Evolutionary conservation across 2,113 vertebrate species (phyloP).

Genomic region (Sturnira hondurensis): DNA sequence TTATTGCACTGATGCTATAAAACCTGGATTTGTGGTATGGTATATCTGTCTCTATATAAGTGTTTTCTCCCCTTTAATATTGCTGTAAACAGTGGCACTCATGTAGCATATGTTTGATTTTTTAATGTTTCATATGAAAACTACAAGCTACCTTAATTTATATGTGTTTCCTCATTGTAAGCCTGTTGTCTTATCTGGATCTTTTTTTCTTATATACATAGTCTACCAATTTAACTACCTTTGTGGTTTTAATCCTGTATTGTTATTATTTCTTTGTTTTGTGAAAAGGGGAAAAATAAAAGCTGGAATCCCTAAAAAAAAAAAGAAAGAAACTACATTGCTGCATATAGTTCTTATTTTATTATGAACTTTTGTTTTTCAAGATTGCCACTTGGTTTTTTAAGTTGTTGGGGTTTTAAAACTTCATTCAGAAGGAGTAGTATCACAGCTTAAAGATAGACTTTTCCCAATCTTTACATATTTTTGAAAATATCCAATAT

Average conservation of each 20-base stretch:
- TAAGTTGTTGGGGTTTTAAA: conserved; percentile 3
- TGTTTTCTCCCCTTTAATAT: conserved; percentile 45
- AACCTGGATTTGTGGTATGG: conserved; percentile 53
- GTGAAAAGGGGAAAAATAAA: conserved; percentile 73
- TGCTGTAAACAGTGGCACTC: conserved; percentile 69
- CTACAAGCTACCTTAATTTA: conserved; percentile 63
- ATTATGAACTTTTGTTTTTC: not conserved
- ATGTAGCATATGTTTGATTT: conserved; percentile 62
- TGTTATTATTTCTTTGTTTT: conserved; percentile 68
- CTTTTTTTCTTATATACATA: conserved; percentile 66
- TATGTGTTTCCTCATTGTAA: conserved; percentile 72
- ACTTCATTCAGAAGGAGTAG: not conserved
- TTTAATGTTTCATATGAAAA: conserved; percentile 67
- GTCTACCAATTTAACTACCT: conserved; percentile 76
- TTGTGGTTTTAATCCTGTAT: conserved; percentile 65
- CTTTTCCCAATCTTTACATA: not conserved
- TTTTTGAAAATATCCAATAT: conserved; percentile 45
- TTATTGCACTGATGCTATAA: conserved; percentile 80
- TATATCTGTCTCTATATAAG: conserved; percentile 57
- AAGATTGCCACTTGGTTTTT: not conserved
- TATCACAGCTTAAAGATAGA: not conserved
- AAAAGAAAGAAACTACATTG: too few species aligned
- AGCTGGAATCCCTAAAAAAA: conserved; percentile 40
- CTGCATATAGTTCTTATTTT: not conserved
- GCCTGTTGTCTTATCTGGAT: conserved; percentile 57